phyloP scores from a whole-genome alignment of 2,797 vertebrate genomes.

The Lepus townsendii region DNA sequence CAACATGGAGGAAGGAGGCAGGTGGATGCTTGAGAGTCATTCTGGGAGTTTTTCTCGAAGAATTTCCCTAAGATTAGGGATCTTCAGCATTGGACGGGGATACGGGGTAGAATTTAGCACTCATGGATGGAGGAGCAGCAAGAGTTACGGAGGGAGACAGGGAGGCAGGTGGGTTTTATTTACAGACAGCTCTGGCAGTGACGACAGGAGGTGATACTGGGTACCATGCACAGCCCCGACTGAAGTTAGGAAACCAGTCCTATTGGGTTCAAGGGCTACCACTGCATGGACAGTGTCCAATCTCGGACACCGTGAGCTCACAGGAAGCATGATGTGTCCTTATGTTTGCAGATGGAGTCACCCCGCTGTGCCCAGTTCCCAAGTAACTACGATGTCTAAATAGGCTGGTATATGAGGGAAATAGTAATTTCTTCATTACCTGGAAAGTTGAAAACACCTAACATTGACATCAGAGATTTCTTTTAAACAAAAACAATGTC shows the following conservation, averaged over 20 bases:
- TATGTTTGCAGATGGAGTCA: neutral
- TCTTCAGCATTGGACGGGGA: neutral
- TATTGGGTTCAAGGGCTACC: neutral
- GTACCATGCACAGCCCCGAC: neutral
- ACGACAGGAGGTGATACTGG: neutral
- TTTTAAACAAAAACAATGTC: slow-evolving; percentile 30
- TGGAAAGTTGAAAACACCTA: neutral
- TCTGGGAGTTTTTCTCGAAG: slow-evolving; percentile 6
- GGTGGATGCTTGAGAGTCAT: neutral
- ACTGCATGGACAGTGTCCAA: neutral
- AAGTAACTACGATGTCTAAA: neutral
- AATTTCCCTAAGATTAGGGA: neutral
- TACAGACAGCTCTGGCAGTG: neutral
- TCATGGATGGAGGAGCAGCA: neutral
- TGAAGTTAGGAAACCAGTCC: neutral
- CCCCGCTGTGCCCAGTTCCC: neutral
- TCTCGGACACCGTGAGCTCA: neutral
- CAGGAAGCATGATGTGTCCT: neutral
- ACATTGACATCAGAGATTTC: slow-evolving; percentile 17
- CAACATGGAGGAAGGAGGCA: neutral
- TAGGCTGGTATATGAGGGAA: neutral
- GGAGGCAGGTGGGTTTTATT: neutral
- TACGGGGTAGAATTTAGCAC: neutral
- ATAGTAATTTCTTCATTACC: neutral
- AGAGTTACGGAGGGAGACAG: neutral